A percentile compares a stretch with the other conserved stretches of the same genome.
Evolutionary conservation across 2,113 vertebrate species (phyloP).

Genomic region (Chaetops frenatus): DNA sequence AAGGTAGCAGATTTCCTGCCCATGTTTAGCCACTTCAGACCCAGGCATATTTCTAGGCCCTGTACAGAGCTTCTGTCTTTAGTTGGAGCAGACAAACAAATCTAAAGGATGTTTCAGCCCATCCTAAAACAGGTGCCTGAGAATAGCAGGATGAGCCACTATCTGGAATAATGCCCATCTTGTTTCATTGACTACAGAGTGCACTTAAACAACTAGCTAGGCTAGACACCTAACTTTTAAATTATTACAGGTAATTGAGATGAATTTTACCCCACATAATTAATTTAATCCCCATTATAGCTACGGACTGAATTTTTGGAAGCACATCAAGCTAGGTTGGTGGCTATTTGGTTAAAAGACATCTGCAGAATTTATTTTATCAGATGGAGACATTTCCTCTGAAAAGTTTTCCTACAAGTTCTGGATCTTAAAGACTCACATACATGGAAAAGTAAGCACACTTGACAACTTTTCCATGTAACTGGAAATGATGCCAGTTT

Average conservation of each 20-base stretch:
- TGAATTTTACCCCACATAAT: not conserved
- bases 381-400: not conserved
- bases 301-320: not conserved
- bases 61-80: not conserved
- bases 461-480: not conserved
- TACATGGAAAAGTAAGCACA: not conserved
- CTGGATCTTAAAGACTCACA: not conserved
- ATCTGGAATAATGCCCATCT: not conserved
- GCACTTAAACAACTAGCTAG: not conserved
- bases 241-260: not conserved
- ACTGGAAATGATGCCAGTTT: not conserved
- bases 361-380: not conserved
- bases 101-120: not conserved
- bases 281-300: not conserved
- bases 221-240: not conserved
- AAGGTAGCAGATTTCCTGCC: not conserved
- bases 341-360: not conserved
- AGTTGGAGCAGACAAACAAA: not conserved
- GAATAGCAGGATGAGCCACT: not conserved
- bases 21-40: not conserved
- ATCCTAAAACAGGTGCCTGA: not conserved
- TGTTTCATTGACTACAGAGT: not conserved
- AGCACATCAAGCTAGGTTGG: not conserved
- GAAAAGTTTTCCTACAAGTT: not conserved
- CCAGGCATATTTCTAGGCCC: not conserved